Evolutionary conservation across 2,888 invertebrate species (phyloP), one percentile per base, ranked within the genome.

Genomic region (Sinopyrophorus schimmeli): DNA sequence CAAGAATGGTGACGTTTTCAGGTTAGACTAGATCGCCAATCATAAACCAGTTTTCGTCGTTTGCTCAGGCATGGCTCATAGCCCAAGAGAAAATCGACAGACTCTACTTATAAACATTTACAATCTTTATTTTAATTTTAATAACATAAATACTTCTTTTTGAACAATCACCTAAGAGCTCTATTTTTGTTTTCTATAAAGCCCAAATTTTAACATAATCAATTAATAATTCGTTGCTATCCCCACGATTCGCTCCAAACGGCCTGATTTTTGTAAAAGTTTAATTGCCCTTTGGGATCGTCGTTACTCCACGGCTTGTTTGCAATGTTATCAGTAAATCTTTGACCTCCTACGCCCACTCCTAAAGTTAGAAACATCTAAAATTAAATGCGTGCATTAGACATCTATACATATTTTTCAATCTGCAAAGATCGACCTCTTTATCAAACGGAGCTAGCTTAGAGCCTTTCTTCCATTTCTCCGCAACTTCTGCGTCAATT

Each of bases 341-440:
- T 83, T 44, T 81, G 77, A 0, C 92, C 92, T 0, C 89, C 92
- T 31, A 89, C 86, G 20, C 87, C 85, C 5, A 92, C 74, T 0
- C 90, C 92, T 32, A 92, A 62, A 1, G 84, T 80, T 16, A 92
- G 71, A 70, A 85, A 87, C 77, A 90, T 86, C 84, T 89, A 56
- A 23, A 24, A 39, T 47, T 20, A 41, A 11, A 23, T 32, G 9
- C 23, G n/a, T n/a, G n/a, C n/a, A n/a, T n/a, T n/a, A n/a, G n/a
- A n/a, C n/a, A n/a, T n/a, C n/a, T n/a, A n/a, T n/a, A n/a, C n/a
- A n/a, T n/a, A n/a, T n/a, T n/a, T n/a, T n/a, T n/a, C n/a, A n/a
- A n/a, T n/a, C n/a, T n/a, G n/a, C n/a, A n/a, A n/a, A n/a, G n/a
- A n/a, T n/a, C n/a, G 70, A 85, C 87, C 77, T 86, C 78, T 66